phyloP scores from a whole-genome alignment of 2,888 invertebrate species.

The Dusona sp. region DNA sequence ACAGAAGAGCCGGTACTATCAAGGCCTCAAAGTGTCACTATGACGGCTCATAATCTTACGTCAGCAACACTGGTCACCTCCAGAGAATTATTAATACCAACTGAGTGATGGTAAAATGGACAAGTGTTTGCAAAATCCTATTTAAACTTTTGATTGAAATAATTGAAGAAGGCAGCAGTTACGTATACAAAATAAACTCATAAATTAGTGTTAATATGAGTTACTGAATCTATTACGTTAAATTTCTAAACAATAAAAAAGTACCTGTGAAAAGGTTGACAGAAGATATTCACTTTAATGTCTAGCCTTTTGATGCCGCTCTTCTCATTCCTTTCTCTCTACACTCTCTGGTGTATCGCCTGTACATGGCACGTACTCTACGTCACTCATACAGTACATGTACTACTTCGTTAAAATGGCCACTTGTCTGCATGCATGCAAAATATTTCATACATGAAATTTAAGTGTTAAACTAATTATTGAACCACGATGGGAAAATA shows the following conservation, averaged over 20 bases:
- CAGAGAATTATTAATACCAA: not conserved
- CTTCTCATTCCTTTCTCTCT: not conserved
- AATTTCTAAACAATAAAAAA: not conserved
- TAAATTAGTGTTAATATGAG: too few species aligned
- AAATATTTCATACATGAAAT: not conserved
- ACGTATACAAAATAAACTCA: not conserved
- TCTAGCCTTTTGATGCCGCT: constrained; percentile 13
- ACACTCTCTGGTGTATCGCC: not conserved
- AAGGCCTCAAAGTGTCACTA: constrained; percentile 35
- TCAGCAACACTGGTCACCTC: constrained; percentile 6
- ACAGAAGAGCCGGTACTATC: constrained; percentile 13
- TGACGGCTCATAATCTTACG: constrained; percentile 9
- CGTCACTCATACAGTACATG: constrained; percentile 25
- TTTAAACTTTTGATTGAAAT: not conserved
- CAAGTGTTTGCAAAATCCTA: not conserved
- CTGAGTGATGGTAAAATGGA: too few species aligned
- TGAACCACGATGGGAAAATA: constrained; percentile 16
- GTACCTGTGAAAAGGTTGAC: not conserved
- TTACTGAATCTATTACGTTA: too few species aligned
- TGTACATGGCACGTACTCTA: not conserved
- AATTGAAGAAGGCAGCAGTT: not conserved
- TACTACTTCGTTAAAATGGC: constrained; percentile 28
- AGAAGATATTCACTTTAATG: not conserved
- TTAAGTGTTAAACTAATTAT: constrained; percentile 33
- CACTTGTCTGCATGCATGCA: not conserved